These are phyloP conservation scores for Polydrusus pterygomalis DNA, from an alignment of 2,888 invertebrate species.

Conservation along the genomic window DNA sequence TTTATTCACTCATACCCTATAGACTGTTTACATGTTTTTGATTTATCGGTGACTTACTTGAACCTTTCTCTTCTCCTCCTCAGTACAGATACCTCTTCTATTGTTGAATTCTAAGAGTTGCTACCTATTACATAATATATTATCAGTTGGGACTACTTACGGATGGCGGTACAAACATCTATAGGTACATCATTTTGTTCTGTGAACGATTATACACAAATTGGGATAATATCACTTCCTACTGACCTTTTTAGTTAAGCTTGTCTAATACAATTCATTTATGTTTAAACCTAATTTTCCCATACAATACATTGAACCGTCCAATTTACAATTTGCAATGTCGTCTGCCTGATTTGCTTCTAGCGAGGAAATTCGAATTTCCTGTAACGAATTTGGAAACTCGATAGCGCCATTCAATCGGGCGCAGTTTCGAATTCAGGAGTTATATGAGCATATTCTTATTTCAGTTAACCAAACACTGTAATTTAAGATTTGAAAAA, in stretches of 20 bases:
- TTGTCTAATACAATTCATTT: background rate
- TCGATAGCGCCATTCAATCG: background rate
- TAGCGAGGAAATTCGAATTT: constrained; percentile 5
- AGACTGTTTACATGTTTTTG: too few species aligned
- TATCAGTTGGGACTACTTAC: too few species aligned
- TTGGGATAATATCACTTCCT: background rate
- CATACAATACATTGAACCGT: background rate
- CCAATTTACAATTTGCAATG: constrained; percentile 7
- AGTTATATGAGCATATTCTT: background rate
- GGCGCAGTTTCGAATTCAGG: background rate
- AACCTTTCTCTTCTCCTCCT: too few species aligned
- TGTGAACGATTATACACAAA: too few species aligned
- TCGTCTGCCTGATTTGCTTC: constrained; percentile 4
- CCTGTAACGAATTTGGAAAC: constrained; percentile 5
- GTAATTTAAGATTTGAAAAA: too few species aligned
- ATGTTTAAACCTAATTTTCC: constrained; percentile 16
- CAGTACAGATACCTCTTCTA: too few species aligned
- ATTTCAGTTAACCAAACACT: background rate
- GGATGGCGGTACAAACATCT: too few species aligned
- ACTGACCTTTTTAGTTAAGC: background rate
- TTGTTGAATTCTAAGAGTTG: too few species aligned
- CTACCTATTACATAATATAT: too few species aligned
- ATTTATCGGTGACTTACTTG: too few species aligned
- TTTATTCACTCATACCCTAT: too few species aligned
- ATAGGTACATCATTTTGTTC: too few species aligned